phyloP scores from a whole-genome alignment of 2,113 vertebrate genomes.

The Aegithalos caudatus region DNA sequence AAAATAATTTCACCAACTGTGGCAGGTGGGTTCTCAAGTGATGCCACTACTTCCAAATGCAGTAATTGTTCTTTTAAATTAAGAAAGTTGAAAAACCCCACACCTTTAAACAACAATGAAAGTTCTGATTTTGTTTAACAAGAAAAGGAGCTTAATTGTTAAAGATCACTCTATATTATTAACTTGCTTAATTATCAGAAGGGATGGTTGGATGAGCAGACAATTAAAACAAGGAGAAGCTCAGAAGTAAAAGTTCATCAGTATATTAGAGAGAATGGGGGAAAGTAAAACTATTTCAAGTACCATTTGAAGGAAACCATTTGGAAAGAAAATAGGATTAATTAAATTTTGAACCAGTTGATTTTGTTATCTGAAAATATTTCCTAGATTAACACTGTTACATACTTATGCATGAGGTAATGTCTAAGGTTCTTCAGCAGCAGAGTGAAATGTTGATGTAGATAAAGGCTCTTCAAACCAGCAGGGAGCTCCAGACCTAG shows the following conservation, averaged over 20 bases:
- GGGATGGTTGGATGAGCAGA: constrained; percentile 21
- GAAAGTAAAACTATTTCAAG: constrained; percentile 30
- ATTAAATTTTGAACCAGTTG: constrained; percentile 29
- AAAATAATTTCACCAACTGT: background rate
- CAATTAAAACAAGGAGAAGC: constrained; percentile 29
- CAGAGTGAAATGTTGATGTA: background rate
- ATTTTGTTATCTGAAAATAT: constrained; percentile 50
- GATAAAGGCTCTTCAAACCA: background rate
- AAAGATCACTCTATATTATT: constrained; percentile 21
- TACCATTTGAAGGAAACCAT: constrained; percentile 20
- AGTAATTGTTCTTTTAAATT: background rate
- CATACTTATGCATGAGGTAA: background rate
- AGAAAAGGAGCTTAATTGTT: constrained; percentile 10
- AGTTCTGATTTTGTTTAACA: background rate
- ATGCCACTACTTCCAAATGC: background rate
- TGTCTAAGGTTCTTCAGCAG: background rate
- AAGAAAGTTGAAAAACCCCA: background rate
- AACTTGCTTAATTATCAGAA: constrained; percentile 43
- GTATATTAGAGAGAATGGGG: background rate
- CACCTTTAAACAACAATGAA: background rate
- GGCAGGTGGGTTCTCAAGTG: background rate
- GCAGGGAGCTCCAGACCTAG: background rate
- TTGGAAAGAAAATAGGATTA: constrained; percentile 41
- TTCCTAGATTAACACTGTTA: background rate
- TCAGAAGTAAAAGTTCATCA: constrained; percentile 32